These are phyloP conservation scores for Aphidius colemani DNA, from an alignment of 2,888 invertebrate species.

Conservation along the genomic window DNA sequence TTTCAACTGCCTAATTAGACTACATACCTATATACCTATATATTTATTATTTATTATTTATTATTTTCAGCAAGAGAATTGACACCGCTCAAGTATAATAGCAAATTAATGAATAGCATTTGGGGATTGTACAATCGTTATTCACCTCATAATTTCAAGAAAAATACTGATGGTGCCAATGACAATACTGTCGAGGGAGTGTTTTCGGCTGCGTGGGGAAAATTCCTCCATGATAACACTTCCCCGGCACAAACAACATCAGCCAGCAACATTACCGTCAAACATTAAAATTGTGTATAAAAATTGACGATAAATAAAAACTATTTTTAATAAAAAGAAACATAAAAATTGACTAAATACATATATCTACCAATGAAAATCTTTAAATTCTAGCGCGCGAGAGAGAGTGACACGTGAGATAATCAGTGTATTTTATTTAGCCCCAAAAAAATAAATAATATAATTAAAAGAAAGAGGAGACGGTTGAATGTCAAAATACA, in stretches of 20 bases:
- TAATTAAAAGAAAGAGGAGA: too few species aligned
- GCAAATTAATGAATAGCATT: constrained; percentile 87
- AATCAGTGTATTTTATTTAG: too few species aligned
- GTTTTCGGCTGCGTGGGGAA: constrained; percentile 58
- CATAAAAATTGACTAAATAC: too few species aligned
- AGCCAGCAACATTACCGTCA: constrained; percentile 29
- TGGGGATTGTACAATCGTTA: constrained; percentile 91
- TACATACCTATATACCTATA: too few species aligned
- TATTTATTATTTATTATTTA: constrained; percentile 23
- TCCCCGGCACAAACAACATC: constrained; percentile 25
- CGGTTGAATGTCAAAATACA: too few species aligned
- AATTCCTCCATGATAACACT: constrained; percentile 20
- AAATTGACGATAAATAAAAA: background rate
- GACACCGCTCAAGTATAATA: constrained; percentile 78
- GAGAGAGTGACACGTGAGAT: too few species aligned
- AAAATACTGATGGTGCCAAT: constrained; percentile 71
- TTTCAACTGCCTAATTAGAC: too few species aligned
- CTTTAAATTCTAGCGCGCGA: too few species aligned
- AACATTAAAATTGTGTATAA: constrained; percentile 4
- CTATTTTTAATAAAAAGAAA: background rate
- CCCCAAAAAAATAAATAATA: too few species aligned
- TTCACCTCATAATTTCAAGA: constrained; percentile 87
- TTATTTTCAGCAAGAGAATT: constrained; percentile 65
- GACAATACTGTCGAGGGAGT: constrained; percentile 38
- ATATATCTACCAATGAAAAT: too few species aligned